Evolutionary conservation across 1,140 invertebrate species (phyloP), one percentile per base, ranked within the genome.

Genomic region (Lithobius niger): DNA sequence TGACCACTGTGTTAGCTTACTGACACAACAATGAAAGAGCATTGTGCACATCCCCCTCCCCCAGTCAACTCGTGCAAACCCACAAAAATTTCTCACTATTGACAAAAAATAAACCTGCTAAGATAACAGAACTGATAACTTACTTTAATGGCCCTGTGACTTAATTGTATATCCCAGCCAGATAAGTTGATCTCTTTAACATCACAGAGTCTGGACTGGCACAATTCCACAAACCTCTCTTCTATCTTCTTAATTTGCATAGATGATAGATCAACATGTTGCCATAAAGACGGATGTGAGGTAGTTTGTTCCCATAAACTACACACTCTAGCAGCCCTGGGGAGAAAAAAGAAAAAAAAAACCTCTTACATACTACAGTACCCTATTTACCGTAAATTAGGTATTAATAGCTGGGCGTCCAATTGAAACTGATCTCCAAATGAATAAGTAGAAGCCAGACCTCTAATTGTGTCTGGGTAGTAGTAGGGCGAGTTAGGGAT

Each of bases 241-340:
- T 78, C 80, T 64, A 78, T 80, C 57, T 84, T 79, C 62, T 79
- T 80, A 18, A 86, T 80, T 70, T 80, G 81, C 58, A 80, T 79
- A 54, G 77, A 77, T 6, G 73, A 67, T 62, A 89, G 71, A 67
- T 90, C 86, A 59, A 86, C 77, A 62, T 78, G 80, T 55, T 76
- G 77, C 87, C 87, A 90, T 19, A 90, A 68, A 27, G 74, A 69
- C 1, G 83, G 78, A 42, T 74, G 73, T 25, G 76, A 69, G 22
- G 83, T 81, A 10, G 84, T 79, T 60, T 77, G 74, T 44, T 79
- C 70, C 86, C 86, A 90, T 47, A 82, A 66, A 54, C 76, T 77
- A 70, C 86, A 88, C 10, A 88, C 86, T 66, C 76, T 50, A 25
- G 48, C 48, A 27, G 48, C 48, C 27, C 48, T 50, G 48, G 4